Evolutionary conservation across 2,113 vertebrate species (phyloP), one percentile per base, ranked within the genome.

Genomic region (Phylloscopus trochiloides): DNA sequence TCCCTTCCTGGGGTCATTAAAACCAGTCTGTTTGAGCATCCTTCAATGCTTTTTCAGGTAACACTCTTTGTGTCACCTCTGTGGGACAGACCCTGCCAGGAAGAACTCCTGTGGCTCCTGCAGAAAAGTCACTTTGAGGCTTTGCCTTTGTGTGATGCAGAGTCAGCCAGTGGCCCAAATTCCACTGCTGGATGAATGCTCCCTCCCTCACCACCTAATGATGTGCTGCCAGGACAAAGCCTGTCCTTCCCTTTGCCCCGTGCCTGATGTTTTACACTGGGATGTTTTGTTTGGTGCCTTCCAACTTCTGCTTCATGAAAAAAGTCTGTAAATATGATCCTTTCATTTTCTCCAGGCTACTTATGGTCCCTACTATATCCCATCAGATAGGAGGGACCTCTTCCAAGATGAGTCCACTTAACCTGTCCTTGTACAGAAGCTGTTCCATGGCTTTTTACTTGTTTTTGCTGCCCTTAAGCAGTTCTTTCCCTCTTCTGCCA

Each of bases 111-210:
- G 48, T 59, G 63, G 89, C 65, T 91, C 43, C 76, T n/a, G 16
- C 18, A 84, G 52, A 80, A 91, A 91, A 91, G 51, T 54, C 51
- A 13, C 38, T 94, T 94, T 87, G 31, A 91, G 25, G 31, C 43
- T 92, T 57, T 80, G 40, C 22, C 61, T 90, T 77, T 88, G 42
- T 72, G 47, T 17, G 48, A 38, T 47, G 42, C 2, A 1, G 51
- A 42, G 22, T 13, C 17, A 5, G n/a, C 55, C 72, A 57, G 51
- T 0, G 0, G 29, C 40, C 65, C 63, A 62, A 48, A 90, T 88
- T 78, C 72, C 32, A 3, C 32, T 10, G 15, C 61, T 54, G 75
- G 48, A 47, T 18, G 11, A 71, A 28, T 21, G 17, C 31, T 48
- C 61, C 50, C 47, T 43, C 40, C 50, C 47, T 43, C 40, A 7